phyloP scores from a whole-genome alignment of 1,140 invertebrate species.

The Pachyrhynchus sulphureomaculatus region DNA sequence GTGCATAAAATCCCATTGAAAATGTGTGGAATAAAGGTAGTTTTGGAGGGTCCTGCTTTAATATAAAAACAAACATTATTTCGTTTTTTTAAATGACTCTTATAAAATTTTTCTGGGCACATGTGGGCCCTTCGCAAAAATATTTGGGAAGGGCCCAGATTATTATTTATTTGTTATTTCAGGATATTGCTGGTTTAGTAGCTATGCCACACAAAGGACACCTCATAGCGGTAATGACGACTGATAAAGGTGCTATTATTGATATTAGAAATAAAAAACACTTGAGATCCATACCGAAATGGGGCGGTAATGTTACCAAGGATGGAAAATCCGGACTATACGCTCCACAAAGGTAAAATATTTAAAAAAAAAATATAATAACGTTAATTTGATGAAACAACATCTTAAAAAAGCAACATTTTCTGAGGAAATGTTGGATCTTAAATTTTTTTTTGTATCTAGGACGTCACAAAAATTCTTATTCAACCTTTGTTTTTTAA shows the following conservation, averaged over 20 bases:
- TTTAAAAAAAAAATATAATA: too few relatives aligned
- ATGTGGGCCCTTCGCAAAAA: background rate
- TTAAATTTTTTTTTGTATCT: too few relatives aligned
- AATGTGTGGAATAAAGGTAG: conserved; percentile 65
- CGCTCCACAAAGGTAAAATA: conserved; percentile 72
- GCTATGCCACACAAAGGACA: conserved; percentile 80
- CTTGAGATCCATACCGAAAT: conserved; percentile 74
- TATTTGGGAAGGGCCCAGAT: background rate
- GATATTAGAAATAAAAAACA: conserved; percentile 81
- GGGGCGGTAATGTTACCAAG: conserved; percentile 79
- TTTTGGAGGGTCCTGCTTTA: too few relatives aligned
- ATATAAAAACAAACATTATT: too few relatives aligned
- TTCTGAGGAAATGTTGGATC: too few relatives aligned
- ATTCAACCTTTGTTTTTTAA: too few relatives aligned
- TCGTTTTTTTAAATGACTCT: too few relatives aligned
- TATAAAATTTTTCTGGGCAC: too few relatives aligned
- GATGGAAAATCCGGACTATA: conserved; percentile 92
- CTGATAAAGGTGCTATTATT: conserved; percentile 85
- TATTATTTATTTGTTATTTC: conserved; percentile 11
- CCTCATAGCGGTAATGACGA: conserved; percentile 84
- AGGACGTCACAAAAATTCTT: too few relatives aligned
- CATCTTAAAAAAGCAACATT: too few relatives aligned
- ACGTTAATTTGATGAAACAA: too few relatives aligned
- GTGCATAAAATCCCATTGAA: conserved; percentile 74
- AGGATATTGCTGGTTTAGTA: conserved; percentile 69